These are phyloP conservation scores for Zaprionus nigranus DNA, from an alignment of 1,140 invertebrate species.

Conservation along the genomic window DNA sequence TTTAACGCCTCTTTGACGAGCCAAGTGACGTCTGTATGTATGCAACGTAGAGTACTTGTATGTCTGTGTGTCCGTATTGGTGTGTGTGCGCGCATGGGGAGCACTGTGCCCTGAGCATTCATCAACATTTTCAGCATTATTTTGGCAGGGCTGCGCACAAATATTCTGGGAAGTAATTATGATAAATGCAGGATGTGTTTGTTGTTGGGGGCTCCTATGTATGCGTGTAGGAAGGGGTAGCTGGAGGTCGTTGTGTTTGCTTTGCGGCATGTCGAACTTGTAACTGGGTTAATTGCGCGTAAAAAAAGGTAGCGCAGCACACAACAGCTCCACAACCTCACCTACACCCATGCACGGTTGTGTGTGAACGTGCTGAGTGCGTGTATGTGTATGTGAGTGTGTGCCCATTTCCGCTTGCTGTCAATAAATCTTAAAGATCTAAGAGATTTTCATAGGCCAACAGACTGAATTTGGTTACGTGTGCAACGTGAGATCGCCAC, in stretches of 20 bases:
- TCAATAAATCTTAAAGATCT: conserved; percentile 78
- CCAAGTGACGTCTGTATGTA: background rate
- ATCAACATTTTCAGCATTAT: conserved; percentile 51
- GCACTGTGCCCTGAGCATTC: conserved; percentile 25
- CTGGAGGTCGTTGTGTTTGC: conserved; percentile 38
- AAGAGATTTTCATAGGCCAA: conserved; percentile 49
- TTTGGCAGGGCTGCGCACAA: conserved; percentile 54
- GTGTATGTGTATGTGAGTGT: conserved; percentile 25
- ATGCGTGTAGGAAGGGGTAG: background rate
- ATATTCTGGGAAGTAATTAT: conserved; percentile 80
- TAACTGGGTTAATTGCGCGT: conserved; percentile 82
- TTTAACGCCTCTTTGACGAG: conserved; percentile 22
- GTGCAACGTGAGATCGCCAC: conserved; percentile 23
- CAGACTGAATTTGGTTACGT: conserved; percentile 36
- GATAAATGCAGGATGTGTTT: conserved; percentile 77
- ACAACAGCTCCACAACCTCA: conserved; percentile 19
- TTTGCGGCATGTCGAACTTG: conserved; percentile 79
- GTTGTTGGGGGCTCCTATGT: conserved; percentile 1
- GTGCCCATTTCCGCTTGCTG: conserved; percentile 59
- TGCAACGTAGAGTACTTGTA: background rate
- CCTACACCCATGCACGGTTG: background rate
- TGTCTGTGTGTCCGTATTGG: background rate
- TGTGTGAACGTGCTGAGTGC: conserved; percentile 30
- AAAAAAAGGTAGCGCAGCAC: conserved; percentile 58
- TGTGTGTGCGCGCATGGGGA: conserved; percentile 5